Evolutionary conservation across 2,888 invertebrate genomes (phyloP).

Genomic region (Pachycephus smyrnensis): DNA sequence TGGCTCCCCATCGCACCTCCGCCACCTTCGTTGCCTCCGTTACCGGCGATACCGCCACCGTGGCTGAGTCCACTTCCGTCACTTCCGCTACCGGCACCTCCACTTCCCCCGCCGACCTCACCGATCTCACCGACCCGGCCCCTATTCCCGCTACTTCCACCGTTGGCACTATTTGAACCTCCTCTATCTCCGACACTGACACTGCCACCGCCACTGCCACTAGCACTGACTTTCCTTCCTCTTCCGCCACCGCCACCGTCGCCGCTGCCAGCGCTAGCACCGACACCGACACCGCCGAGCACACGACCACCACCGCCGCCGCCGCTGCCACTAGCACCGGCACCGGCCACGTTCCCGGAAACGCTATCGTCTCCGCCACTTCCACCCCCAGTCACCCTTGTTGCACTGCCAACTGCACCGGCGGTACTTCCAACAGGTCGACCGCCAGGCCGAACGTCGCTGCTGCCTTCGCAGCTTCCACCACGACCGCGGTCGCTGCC

Average conservation of each 20-base stretch:
- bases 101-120: constrained; percentile 7
- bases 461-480: too few species aligned
- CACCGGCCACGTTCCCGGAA: constrained; percentile 35
- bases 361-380: constrained; percentile 32
- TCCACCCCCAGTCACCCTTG: constrained; percentile 18
- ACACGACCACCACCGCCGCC: constrained; percentile 33
- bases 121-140: constrained; percentile 25
- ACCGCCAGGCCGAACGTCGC: too few species aligned
- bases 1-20: constrained; percentile 39
- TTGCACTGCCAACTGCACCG: not conserved
- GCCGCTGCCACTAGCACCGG: constrained; percentile 26
- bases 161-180: constrained; percentile 31
- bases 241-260: constrained; percentile 9
- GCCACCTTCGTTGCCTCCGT: constrained; percentile 32
- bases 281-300: constrained; percentile 30
- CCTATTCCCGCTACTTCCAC: constrained; percentile 25
- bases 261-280: constrained; percentile 27
- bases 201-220: constrained; percentile 22
- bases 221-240: constrained; percentile 12
- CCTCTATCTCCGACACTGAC: constrained; percentile 21
- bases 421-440: too few species aligned
- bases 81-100: constrained; percentile 9
- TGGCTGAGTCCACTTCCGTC: constrained; percentile 16
- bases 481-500: too few species aligned
- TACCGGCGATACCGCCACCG: constrained; percentile 17